Conservation (phyloP, 2,888 invertebrate species). For the Octodonta nipae region DNA sequence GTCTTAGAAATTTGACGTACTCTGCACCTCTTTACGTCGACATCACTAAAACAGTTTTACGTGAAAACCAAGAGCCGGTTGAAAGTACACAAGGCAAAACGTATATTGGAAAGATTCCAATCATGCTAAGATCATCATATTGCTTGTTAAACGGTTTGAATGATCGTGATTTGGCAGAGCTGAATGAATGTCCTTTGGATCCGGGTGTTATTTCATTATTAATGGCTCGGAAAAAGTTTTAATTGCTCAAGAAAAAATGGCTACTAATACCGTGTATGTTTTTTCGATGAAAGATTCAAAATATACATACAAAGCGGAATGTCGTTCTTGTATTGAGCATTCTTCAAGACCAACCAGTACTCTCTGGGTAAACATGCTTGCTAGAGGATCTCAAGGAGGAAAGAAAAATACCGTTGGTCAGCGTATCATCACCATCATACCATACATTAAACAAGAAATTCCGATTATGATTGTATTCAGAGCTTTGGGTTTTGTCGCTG, state of each 20-base stretch:
- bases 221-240: slow-evolving; percentile 90
- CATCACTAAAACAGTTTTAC: slow-evolving; percentile 89
- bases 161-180: slow-evolving; percentile 97
- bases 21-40: slow-evolving; percentile 98
- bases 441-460: slow-evolving; percentile 98
- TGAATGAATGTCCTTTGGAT: slow-evolving; percentile 98
- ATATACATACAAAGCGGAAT: slow-evolving; percentile 96
- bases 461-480: slow-evolving; percentile 99
- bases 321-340: slow-evolving; percentile 85
- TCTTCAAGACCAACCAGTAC: slow-evolving; percentile 93
- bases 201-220: slow-evolving; percentile 98
- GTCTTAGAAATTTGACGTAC: slow-evolving; percentile 91
- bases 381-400: slow-evolving; percentile 89
- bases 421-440: slow-evolving; percentile 91
- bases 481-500: slow-evolving; percentile 95
- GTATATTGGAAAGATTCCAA: slow-evolving; percentile 88
- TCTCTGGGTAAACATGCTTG: slow-evolving; percentile 99
- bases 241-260: slow-evolving; percentile 99
- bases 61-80: slow-evolving; percentile 79
- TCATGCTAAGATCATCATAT: slow-evolving; percentile 96
- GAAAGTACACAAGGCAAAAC: slow-evolving; percentile 67
- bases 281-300: slow-evolving; percentile 99
- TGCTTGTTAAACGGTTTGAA: slow-evolving; percentile 86
- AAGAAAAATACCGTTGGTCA: slow-evolving; percentile 98
- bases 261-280: slow-evolving; percentile 98